phyloP scores from a whole-genome alignment of 2,113 vertebrate species.

The Rhynchomys soricoides region DNA sequence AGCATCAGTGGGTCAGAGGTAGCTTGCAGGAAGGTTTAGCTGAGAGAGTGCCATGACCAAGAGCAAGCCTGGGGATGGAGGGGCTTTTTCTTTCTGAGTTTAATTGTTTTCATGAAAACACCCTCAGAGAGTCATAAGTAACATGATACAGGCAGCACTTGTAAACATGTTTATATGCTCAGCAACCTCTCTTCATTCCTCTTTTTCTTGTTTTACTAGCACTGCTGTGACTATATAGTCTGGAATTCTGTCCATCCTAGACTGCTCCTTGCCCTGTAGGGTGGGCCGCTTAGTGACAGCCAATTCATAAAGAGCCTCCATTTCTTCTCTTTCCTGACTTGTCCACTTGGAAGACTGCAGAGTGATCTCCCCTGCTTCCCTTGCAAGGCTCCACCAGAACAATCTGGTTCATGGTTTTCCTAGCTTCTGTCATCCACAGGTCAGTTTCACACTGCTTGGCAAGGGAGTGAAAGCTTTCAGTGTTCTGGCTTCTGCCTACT shows the following conservation, averaged over 20 bases:
- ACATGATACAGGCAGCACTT: neutral
- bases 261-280: neutral
- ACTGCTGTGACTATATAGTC: neutral
- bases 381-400: neutral
- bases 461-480: neutral
- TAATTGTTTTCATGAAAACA: neutral
- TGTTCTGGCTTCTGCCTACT: neutral
- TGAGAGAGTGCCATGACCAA: neutral
- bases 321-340: neutral
- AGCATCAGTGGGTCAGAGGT: neutral
- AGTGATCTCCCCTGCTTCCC: neutral
- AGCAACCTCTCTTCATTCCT: neutral
- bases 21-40: neutral
- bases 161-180: neutral
- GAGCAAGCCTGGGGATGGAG: neutral
- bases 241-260: neutral
- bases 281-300: neutral
- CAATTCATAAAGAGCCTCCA: neutral
- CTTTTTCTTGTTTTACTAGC: neutral
- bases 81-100: neutral
- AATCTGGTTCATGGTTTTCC: neutral
- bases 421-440: neutral
- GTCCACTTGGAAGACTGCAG: neutral
- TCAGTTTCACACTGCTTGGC: neutral
- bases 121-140: neutral